Evolutionary conservation across 2,797 vertebrate species (phyloP), one percentile per base, ranked within the genome.

Genomic region (Pipistrellus pipistrellus): DNA sequence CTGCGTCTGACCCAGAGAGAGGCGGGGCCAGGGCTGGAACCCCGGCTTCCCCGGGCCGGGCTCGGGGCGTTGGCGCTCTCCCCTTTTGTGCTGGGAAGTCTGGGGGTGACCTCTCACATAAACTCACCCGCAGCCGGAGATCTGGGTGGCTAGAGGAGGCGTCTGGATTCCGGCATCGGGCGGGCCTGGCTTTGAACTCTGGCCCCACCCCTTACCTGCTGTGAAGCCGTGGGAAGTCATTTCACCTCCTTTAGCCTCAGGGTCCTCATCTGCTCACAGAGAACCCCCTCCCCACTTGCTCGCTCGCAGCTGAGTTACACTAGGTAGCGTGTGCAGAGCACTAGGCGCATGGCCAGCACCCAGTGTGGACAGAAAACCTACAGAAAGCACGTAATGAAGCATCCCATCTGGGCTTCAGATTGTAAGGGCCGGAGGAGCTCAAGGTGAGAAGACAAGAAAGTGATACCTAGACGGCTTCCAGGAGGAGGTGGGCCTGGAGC

Each of bases 171-270:
- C 23, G 68, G 44, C 53, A 32, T 73, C 78, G 48, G 71, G 51
- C 15, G 64, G 62, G 30, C 51, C 69, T 64, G n/a, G 25, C 27
- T 73, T 78, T 73, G 69, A 87, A 32, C 71, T 44, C 53, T 27
- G 30, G 12, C 48, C 53, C 51, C 13, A 38, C 64, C 72, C 13
- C 8, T 2, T 69, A 78, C 27, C 53, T 73, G 59, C 84, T 38
- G n/a, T 85, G 71, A 85, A 85, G 71, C n/a, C 41, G 27, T 59
- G 85, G 80, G 66, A 80, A 84, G 38, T 35, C 57, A 46, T 62
- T 44, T 78, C 25, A 35, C 38, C 55, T 57, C 90, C 69, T 62
- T 41, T 81, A 91, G 30, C 41, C 15, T 27, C 59, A 4, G 0
- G 71, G 64, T 30, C 51, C 44, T 81, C 27, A 13, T 86, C 51